Conservation (phyloP, 2,888 invertebrate genomes). For the Ectobius pallidus region DNA sequence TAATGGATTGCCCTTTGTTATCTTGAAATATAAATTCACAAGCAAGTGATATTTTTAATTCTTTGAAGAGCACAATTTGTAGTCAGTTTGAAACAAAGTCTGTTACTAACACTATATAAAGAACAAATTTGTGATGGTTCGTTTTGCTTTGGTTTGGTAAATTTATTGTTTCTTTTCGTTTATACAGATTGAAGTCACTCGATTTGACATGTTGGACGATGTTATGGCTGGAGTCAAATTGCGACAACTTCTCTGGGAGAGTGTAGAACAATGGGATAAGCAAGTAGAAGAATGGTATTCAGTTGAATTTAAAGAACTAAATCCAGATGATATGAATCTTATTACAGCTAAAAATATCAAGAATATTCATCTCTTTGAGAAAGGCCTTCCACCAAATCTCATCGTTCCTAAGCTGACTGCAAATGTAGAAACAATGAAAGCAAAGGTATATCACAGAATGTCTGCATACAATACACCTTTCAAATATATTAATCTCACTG, state of each 20-base stretch:
- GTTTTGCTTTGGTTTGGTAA: too few relatives aligned
- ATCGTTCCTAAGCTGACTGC: conserved; percentile 78
- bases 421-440: conserved; percentile 78
- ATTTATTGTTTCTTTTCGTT: too few relatives aligned
- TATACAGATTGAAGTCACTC: conserved; percentile 76
- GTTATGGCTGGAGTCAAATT: conserved; percentile 80
- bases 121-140: too few relatives aligned
- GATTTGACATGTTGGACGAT: conserved; percentile 81
- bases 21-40: too few relatives aligned
- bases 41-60: too few relatives aligned
- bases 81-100: too few relatives aligned
- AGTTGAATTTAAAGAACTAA: conserved; percentile 66
- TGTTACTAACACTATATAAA: too few relatives aligned
- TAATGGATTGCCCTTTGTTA: too few relatives aligned
- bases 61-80: too few relatives aligned
- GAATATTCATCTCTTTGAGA: conserved; percentile 79
- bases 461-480: too few relatives aligned
- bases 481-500: too few relatives aligned
- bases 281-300: conserved; percentile 70
- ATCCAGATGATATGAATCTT: conserved; percentile 74
- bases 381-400: conserved; percentile 80
- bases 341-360: conserved; percentile 71
- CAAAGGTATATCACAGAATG: conserved; percentile 71
- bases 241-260: conserved; percentile 80
- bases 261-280: conserved; percentile 75